Base-by-base conservation (phyloP, 1,140 invertebrate species). In the Pseudomyrmex gracilis region DNA sequence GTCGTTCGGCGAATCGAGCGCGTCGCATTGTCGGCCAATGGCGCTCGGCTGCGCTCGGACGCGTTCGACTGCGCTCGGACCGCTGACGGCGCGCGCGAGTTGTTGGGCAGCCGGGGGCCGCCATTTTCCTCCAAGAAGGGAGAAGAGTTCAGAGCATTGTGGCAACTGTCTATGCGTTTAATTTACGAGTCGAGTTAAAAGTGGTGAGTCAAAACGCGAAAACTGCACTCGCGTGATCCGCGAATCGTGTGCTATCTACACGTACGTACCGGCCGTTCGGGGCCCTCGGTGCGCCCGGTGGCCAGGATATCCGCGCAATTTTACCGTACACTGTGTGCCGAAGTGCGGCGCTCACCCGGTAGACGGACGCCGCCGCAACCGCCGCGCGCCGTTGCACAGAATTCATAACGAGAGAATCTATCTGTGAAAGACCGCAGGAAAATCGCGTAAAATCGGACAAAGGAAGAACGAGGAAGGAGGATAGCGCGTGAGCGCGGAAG, bases 121-220 rank as follows among this genome's bases (percentile, higher is more conserved):
- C 92, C 92, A 93, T 93, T 93, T 93, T 93, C 90, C 90, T 93
- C 90, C 86, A 91, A 91, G 88, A 91, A 92, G 91, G 92, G 90
- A 93, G 90, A 90, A 47, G 87, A 93, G 92, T 91, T 82, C 89
- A 89, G 88, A 92, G 83, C 90, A 85, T 87, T 88, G 89, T 70
- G 71, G 64, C 15, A 53, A 67, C 20, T 47, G 67, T 82, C 34
- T 24, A 60, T 66, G 85, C 66, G 73, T 67, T 77, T 85, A 49
- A 58, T 80, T 13, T 17, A 17, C 34, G 66, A 57, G 63, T 82
- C 64, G 80, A 55, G 58, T 88, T 66, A 73, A 61, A 82, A 76
- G 70, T 86, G 73, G 73, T 77, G 61, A 67, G 74, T 78, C 13
- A 80, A 80, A 77, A 22, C 76, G 64, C 20, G 76, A 13, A n/a